Evolutionary conservation across 2,888 invertebrate species (phyloP), one percentile per base, ranked within the genome.

Genomic region (Carterocephalus palaemon): DNA sequence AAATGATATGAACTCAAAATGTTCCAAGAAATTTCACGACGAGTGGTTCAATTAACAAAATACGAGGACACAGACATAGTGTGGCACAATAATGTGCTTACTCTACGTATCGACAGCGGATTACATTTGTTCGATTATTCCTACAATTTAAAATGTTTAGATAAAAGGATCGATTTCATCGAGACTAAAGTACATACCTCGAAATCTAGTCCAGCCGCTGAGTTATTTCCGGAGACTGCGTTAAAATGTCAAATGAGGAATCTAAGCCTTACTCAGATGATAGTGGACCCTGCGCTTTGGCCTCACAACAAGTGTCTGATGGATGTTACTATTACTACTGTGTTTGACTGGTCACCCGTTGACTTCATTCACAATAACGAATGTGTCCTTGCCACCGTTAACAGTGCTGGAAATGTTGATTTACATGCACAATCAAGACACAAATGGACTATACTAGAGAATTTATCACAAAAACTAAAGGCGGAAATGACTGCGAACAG

Each of bases 391-490:
- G 78, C 84, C 1, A 50, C 75, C 4, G 49, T 86, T 12, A 84
- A 77, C 36, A 83, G 75, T 54, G 61, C 77, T 15, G 85, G 86
- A 0, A 69, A 74, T 43, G 60, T 86, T 0, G 70, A 76, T 24
- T 46, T 86, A 6, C 71, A 62, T 51, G 57, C 38, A 4, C 57
- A 53, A 12, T 41, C 48, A 10, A 62, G 62, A 31, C 49, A 52
- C 6, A 49, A 55, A 22, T 83, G 77, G 74, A 50, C 26, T 1
- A 62, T 56, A 38, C 15, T 71, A 12, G 34, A 76, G 7, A 60
- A 77, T 43, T 37, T 86, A 3, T 76, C 77, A 1, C 45, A 57
- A 3, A 48, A 62, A 29, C 16, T 43, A 2, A 43, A 43, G 26
- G 9, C 2, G 6, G 36, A 34, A 36, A 43, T 43, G 43, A n/a